These are phyloP conservation scores for Alectoris magna DNA, from an alignment of 2,797 vertebrate species.

Conservation along the genomic window DNA sequence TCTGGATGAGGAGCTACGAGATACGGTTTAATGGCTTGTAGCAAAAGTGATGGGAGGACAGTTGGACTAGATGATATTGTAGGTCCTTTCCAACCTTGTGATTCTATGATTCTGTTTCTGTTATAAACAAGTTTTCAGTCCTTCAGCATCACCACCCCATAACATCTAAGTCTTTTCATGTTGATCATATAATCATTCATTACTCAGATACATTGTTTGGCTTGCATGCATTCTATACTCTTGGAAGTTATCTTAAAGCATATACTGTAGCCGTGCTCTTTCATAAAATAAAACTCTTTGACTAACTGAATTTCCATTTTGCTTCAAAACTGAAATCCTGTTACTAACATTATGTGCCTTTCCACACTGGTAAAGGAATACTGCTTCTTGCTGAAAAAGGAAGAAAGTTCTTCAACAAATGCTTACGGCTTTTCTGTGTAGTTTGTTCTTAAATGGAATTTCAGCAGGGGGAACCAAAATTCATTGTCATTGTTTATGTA, in stretches of 20 bases:
- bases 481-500: conserved; percentile 34
- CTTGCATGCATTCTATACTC: background rate
- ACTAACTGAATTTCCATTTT: background rate
- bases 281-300: background rate
- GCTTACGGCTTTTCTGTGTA: background rate
- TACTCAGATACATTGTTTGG: background rate
- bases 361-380: background rate
- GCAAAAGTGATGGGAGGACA: too few species aligned
- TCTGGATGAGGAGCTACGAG: too few species aligned
- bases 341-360: background rate
- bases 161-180: background rate
- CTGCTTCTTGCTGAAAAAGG: conserved; percentile 47
- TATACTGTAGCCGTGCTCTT: background rate
- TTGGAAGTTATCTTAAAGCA: background rate
- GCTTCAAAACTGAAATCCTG: background rate
- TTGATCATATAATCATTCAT: background rate
- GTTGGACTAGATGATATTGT: too few species aligned
- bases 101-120: background rate
- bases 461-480: background rate
- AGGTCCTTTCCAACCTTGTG: too few species aligned
- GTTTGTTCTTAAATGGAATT: background rate
- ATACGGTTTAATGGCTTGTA: too few species aligned
- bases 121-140: background rate
- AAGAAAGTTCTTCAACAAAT: conserved; percentile 16
- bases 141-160: background rate